Percentiles rank a stretch among this genome's conserved stretches.
Evolutionary conservation across 1,140 invertebrate species (phyloP).

Genomic region (Drosophila sulfurigaster): DNA sequence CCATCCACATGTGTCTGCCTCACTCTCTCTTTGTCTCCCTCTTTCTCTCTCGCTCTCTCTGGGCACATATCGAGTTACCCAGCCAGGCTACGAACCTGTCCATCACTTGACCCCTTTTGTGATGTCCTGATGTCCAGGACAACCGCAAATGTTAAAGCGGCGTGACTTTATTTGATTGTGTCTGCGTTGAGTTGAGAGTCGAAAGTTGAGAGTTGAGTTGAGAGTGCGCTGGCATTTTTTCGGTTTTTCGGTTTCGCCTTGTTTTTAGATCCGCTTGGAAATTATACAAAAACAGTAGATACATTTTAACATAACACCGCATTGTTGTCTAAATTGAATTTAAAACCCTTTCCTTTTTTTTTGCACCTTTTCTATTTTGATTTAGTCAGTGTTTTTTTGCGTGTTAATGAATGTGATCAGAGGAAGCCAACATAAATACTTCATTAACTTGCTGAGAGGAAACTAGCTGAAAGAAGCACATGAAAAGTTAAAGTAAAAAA

Average conservation of each 20-base stretch:
- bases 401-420: too few species aligned
- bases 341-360: conserved; percentile 46
- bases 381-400: too few species aligned
- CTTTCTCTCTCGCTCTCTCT: conserved; percentile 2
- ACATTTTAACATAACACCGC: conserved; percentile 57
- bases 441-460: too few species aligned
- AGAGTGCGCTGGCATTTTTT: conserved; percentile 32
- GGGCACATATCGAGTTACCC: conserved; percentile 49
- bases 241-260: conserved; percentile 23
- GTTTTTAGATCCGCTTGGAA: conserved; percentile 43
- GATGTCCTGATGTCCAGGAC: conserved; percentile 12
- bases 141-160: conserved; percentile 78
- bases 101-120: conserved; percentile 36
- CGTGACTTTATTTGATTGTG: conserved; percentile 79
- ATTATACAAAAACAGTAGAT: conserved; percentile 73
- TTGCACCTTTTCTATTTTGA: too few species aligned
- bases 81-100: conserved; percentile 34
- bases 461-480: too few species aligned
- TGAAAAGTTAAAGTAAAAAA: too few species aligned
- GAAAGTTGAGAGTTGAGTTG: too few species aligned
- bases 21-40: conserved; percentile 1
- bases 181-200: conserved; percentile 8
- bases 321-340: conserved; percentile 72
- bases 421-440: too few species aligned
- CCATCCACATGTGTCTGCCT: conserved; percentile 1